Base-by-base conservation (phyloP, 2,113 vertebrate species). In the Nicator chloris region DNA sequence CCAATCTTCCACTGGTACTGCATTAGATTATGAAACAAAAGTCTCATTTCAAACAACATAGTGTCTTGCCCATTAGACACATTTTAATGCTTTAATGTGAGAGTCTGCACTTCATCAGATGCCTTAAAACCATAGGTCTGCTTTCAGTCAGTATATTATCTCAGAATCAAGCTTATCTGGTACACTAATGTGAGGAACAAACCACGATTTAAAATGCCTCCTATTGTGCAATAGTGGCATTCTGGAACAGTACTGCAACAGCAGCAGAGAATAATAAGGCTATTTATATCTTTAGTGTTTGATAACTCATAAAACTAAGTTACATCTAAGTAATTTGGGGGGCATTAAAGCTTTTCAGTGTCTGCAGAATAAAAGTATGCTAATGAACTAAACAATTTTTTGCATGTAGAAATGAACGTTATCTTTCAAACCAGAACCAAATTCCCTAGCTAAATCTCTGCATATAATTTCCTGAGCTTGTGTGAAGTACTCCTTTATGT, bases 371-470 rank as follows among this genome's bases (percentile, higher is more conserved):
- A 95, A 79, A 97, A 93, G 82, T 96, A 98, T 96, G 96, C 87
- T 98, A 98, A 98, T 97, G 72, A 96, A 91, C 88, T 64, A 88
- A 96, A 96, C 35, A 93, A 61, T 94, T 90, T 96, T 95, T 96
- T 93, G 45, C 79, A 77, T 92, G 42, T 76, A 96, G 93, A 97
- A 97, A 97, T 95, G 93, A 97, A 93, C 4, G 61, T 97, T 98
- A 97, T 98, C 96, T 98, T 98, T 97, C 95, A 97, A 97, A 95
- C 95, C 97, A 98, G 97, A 97, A 97, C 92, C 75, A 94, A 97
- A 97, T 97, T 97, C 90, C 89, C 90, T 61, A 91, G 92, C 83
- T 97, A 94, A 97, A 96, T 94, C 93, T 95, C 91, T 82, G 92
- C 93, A 96, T 96, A 95, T 93, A 95, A 97, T 97, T 98, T 97